Evolutionary conservation across 2,113 vertebrate species (phyloP).

Genomic region (Carassius auratus): DNA sequence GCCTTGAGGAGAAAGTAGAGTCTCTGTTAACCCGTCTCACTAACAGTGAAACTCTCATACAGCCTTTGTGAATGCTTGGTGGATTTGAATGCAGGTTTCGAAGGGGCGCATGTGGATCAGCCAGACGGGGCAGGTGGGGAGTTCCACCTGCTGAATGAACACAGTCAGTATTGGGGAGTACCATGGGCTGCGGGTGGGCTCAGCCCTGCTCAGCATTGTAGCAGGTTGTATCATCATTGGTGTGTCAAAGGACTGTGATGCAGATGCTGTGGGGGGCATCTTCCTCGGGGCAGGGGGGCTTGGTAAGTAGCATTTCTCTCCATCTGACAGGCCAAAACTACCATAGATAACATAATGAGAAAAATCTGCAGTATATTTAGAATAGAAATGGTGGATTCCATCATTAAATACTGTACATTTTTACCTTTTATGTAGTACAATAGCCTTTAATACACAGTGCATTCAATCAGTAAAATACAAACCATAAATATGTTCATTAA

Average conservation of each 20-base stretch:
- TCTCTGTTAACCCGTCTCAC: constrained; percentile 49
- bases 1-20: constrained; percentile 65
- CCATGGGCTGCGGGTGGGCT: constrained; percentile 83
- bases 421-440: neutral
- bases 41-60: constrained; percentile 49
- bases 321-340: neutral
- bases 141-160: constrained; percentile 77
- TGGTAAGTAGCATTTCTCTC: constrained; percentile 73
- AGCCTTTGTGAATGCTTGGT: neutral
- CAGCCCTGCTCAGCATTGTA: constrained; percentile 80
- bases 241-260: constrained; percentile 82
- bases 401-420: neutral
- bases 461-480: neutral
- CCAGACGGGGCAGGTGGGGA: constrained; percentile 52
- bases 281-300: constrained; percentile 84
- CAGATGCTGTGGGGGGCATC: constrained; percentile 83
- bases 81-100: neutral
- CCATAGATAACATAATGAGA: neutral
- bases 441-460: neutral
- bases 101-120: constrained; percentile 1
- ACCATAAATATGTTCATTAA: neutral
- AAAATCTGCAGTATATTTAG: neutral
- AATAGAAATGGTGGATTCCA: neutral
- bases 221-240: constrained; percentile 87
- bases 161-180: constrained; percentile 79